These are phyloP conservation scores for Dermolepida albohirtum DNA, from an alignment of 2,888 invertebrate species.

Conservation along the genomic window DNA sequence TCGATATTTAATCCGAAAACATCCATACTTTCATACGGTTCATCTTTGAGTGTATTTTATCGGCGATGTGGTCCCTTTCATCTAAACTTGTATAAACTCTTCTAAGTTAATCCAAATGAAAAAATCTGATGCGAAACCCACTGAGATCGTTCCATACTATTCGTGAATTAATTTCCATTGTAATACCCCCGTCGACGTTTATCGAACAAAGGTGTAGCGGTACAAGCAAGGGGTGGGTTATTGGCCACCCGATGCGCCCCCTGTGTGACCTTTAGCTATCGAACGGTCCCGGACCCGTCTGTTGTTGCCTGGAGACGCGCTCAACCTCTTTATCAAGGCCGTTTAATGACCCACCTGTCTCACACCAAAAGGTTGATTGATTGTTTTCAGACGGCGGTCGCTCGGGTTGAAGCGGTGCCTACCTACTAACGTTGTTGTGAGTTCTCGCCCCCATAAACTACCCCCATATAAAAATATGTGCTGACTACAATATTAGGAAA, in stretches of 20 bases:
- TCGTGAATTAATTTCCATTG: constrained; percentile 26
- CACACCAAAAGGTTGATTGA: constrained; percentile 49
- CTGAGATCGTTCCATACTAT: no score
- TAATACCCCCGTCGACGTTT: constrained; percentile 21
- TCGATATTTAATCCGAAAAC: no score
- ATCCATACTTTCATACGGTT: no score
- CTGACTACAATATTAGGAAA: no score
- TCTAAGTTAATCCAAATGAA: no score
- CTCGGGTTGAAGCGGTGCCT: not conserved
- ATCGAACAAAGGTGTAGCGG: constrained; percentile 20
- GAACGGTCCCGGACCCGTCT: constrained; percentile 52
- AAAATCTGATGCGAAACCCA: no score
- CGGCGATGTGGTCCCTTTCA: no score
- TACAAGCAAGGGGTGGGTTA: not conserved
- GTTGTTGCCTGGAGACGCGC: constrained; percentile 51
- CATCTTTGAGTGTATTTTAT: no score
- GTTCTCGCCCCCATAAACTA: constrained; percentile 38
- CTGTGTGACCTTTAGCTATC: constrained; percentile 52
- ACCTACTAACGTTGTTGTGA: constrained; percentile 16
- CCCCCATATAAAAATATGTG: no score
- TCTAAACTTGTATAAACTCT: no score
- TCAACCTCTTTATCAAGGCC: constrained; percentile 50
- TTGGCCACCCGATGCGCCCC: constrained; percentile 38
- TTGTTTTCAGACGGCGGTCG: constrained; percentile 44
- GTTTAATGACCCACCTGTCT: constrained; percentile 53